phyloP scores from a whole-genome alignment of 2,797 vertebrate species.

The Coranthus polyacanthus region DNA sequence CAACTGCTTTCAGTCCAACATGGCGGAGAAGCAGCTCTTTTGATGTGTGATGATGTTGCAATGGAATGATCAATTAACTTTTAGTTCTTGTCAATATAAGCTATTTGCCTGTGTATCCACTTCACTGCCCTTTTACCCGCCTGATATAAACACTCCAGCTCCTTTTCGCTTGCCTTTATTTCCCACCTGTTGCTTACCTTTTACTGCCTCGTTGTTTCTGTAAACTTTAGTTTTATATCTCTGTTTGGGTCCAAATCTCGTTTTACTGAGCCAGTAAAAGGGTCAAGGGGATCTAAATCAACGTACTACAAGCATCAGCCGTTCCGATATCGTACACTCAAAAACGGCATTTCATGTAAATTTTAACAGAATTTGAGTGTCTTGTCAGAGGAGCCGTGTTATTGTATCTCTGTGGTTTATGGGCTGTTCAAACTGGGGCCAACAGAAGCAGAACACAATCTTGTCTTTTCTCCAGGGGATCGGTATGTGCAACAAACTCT shows the following conservation, averaged over 20 bases:
- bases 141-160: too few species aligned
- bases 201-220: neutral
- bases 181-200: too few species aligned
- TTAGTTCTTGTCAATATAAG: too few species aligned
- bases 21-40: too few species aligned
- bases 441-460: conserved; percentile 26
- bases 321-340: neutral
- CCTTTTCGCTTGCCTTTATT: too few species aligned
- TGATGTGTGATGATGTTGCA: too few species aligned
- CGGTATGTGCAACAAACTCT: conserved; percentile 43
- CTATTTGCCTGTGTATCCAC: too few species aligned
- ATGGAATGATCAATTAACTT: too few species aligned
- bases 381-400: conserved; percentile 4
- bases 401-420: conserved; percentile 8
- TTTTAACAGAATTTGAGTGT: conserved; percentile 2
- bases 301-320: neutral
- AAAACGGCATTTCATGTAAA: neutral
- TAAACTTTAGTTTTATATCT: neutral
- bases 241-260: neutral
- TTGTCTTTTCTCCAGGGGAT: conserved; percentile 49
- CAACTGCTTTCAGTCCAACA: too few species aligned
- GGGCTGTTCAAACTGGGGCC: conserved; percentile 6
- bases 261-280: neutral
- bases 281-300: neutral
- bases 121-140: too few species aligned